A percentile compares a stretch with the other conserved stretches of the same genome.
Conservation (phyloP, 2,888 invertebrate genomes). For the Caenorhabditis sp. region DNA sequence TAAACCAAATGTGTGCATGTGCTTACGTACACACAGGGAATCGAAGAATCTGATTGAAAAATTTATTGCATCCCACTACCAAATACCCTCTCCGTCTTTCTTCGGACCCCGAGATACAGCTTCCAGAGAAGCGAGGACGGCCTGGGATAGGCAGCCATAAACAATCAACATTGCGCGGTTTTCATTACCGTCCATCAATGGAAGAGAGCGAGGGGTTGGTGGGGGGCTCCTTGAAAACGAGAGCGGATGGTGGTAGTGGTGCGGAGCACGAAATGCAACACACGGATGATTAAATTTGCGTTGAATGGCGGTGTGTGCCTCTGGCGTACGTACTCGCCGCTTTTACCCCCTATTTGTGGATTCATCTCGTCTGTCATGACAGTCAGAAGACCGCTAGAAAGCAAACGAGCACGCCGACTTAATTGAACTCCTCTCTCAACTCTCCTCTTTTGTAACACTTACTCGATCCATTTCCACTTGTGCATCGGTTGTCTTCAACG, state of each 20-base stretch:
- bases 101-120: constrained; percentile 1
- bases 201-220: too few relatives aligned
- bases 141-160: constrained; percentile 49
- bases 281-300: constrained; percentile 61
- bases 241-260: constrained; percentile 37
- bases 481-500: constrained; percentile 55
- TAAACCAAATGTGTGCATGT: background rate
- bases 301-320: constrained; percentile 39
- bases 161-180: constrained; percentile 59
- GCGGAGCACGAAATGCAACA: constrained; percentile 50
- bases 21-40: constrained; percentile 10
- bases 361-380: constrained; percentile 44
- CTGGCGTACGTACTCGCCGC: constrained; percentile 27
- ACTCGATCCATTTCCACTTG: constrained; percentile 60
- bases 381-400: constrained; percentile 34
- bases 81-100: constrained; percentile 1
- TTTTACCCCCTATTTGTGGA: constrained; percentile 46
- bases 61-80: constrained; percentile 33
- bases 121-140: constrained; percentile 24
- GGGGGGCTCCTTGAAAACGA: constrained; percentile 47
- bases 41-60: constrained; percentile 56
- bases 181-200: constrained; percentile 55
- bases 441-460: constrained; percentile 22
- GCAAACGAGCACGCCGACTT: constrained; percentile 33
- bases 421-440: constrained; percentile 28